Evolutionary conservation across 2,797 vertebrate species (phyloP), one percentile per base, ranked within the genome.

Genomic region (Acanthurus leucopareius): DNA sequence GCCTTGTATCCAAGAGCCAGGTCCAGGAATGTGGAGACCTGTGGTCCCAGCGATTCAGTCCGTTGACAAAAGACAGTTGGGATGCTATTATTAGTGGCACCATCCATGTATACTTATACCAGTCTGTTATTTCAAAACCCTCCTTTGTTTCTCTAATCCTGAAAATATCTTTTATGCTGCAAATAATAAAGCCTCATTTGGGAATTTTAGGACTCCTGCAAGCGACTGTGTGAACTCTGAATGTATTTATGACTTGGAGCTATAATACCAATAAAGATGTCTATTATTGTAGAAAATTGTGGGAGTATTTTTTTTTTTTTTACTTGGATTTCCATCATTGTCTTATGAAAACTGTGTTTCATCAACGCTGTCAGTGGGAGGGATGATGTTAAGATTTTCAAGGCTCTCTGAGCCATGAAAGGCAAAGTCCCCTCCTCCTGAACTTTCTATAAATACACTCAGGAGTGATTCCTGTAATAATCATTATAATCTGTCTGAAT

Each of bases 11-110:
- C 91, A 89, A 75, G 91, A 89, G 86, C 80, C 84, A 63, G 86
- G 80, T 82, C 75, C 65, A 82, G 92, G 92, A 93, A 94, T 95
- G 93, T 88, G 91, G 91, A 91, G 87, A 90, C 92, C 88, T 93
- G 89, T 64, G 81, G 81, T 89, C 89, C 80, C 22, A 35, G 49
- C 42, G 38, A 87, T 83, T 91, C 86, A 85, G 69, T 10, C 69
- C 3, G 16, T 13, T 71, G 67, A 90, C 89, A 93, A 92, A 93
- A 90, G 84, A 81, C 87, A 84, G 84, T 83, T 28, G 77, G 88
- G 90, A 85, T 83, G 85, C 89, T 82, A 77, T 91, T 88, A 87
- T 87, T 63, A 83, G 85, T 72, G 83, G 75, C 72, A 73, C 51
- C 62, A 78, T 73, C 80, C 80, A 80, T 83, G 75, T 75, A 82